Evolutionary conservation across 2,113 vertebrate genomes (phyloP), one percentile per base, ranked within the genome.

Genomic region (Lagopus muta): DNA sequence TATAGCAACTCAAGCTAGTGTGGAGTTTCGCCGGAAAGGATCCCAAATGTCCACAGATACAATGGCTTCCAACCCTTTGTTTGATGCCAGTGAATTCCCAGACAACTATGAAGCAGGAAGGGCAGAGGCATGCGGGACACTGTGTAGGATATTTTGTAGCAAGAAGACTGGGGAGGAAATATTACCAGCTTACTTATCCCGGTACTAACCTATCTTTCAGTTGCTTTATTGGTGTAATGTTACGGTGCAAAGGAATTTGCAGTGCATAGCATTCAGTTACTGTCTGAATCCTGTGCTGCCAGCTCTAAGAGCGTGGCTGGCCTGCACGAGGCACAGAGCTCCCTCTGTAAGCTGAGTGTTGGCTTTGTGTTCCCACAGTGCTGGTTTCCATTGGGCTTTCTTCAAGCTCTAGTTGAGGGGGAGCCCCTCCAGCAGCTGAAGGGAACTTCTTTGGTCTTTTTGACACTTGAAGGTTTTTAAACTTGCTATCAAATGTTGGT

Each of bases 151-250:
- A 97, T 99, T 99, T 97, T 99, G 99, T 98, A 99, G 99, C 98
- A 99, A 99, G 98, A 99, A 99, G 98, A 99, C 99, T 30, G 99
- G 99, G 97, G 99, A 99, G 96, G 98, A 99, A 81, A 99, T 99
- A 97, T 98, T 99, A n/a, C 98, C 99, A 72, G 98, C 99, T 94
- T 99, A 99, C 96, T 98, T 99, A 92, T 99, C 99, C 93, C 99
- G 99, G 99, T 99, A 98, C 97, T 97, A 79, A 97, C 94, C 92
- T 95, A 78, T 96, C 92, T 96, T 97, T 96, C 91, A 60, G 88
- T 96, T 96, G 82, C 95, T 93, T 79, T 94, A 30, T 95, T 95
- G 86, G 25, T 89, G 5, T 92, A 40, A 82, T 70, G 92, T 89
- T 60, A 9, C 88, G 83, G 81, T 93, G 36, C 83, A 82, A 65